These are phyloP conservation scores for Lingula anatina DNA, from an alignment of 2,888 invertebrate species.

Conservation along the genomic window DNA sequence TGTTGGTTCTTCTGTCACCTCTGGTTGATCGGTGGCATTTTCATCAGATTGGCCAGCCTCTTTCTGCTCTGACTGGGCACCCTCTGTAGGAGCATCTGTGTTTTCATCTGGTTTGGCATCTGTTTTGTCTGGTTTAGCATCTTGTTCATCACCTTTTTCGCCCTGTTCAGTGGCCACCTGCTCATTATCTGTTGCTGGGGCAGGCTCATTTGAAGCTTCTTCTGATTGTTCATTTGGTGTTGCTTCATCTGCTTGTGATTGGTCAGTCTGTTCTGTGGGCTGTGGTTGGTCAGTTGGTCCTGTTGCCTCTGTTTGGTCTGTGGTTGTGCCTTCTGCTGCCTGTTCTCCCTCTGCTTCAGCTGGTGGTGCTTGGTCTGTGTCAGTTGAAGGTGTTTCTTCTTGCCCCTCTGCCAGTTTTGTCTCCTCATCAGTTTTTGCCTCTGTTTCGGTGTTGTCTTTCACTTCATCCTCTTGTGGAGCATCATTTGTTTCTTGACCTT, in stretches of 20 bases:
- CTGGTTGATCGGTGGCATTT: slow-evolving; percentile 1
- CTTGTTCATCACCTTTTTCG: neutral
- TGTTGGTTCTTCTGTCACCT: neutral
- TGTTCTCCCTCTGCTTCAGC: neutral
- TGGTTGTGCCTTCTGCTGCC: neutral
- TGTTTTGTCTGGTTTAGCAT: neutral
- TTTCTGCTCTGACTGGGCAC: neutral
- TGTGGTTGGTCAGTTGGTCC: neutral
- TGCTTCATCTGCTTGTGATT: neutral
- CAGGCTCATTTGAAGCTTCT: neutral
- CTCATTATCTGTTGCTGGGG: neutral
- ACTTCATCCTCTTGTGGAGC: slow-evolving; percentile 1
- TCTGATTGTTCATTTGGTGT: neutral
- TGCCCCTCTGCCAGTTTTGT: neutral
- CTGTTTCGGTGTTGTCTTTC: neutral
- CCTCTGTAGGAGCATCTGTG: neutral
- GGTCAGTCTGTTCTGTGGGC: neutral
- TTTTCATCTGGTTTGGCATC: neutral
- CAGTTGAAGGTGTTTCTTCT: neutral
- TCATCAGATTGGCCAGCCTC: neutral
- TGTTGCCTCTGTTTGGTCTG: neutral
- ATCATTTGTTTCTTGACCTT: neutral
- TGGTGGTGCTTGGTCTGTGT: neutral
- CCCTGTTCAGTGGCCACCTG: neutral
- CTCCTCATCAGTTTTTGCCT: neutral